A percentile compares a stretch with the other conserved stretches of the same genome.
Conservation (phyloP, 2,113 vertebrate species). For the Oceanodroma tethys region DNA sequence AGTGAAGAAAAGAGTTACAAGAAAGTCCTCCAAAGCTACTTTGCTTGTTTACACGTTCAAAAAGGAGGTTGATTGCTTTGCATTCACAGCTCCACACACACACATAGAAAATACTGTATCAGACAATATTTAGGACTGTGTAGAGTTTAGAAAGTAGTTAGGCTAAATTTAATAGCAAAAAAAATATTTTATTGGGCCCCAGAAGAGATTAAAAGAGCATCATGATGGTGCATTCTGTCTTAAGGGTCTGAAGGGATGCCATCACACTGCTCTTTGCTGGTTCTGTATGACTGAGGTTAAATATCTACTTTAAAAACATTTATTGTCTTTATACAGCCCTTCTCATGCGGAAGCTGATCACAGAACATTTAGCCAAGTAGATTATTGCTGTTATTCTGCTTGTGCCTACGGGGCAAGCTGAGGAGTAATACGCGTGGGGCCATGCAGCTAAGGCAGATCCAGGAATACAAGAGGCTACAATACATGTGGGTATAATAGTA, state of each 20-base stretch:
- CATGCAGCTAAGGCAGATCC: not conserved
- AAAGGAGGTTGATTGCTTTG: not conserved
- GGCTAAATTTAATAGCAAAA: not conserved
- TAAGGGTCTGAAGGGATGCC: not conserved
- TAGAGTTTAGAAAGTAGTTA: not conserved
- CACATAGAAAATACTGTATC: not conserved
- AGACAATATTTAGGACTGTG: not conserved
- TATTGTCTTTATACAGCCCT: not conserved
- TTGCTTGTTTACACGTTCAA: not conserved
- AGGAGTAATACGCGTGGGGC: not conserved
- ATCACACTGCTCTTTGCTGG: not conserved
- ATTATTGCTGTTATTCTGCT: not conserved
- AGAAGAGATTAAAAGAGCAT: not conserved
- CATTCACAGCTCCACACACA: not conserved
- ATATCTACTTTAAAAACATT: not conserved
- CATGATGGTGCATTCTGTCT: not conserved
- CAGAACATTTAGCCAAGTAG: not conserved
- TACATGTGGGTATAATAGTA: rapidly evolving
- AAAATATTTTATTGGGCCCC: not conserved
- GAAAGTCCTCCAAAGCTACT: not conserved
- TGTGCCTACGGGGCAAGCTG: not conserved
- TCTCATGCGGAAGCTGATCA: not conserved
- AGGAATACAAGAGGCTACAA: not conserved
- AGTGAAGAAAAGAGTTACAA: not conserved
- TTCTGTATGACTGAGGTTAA: not conserved